phyloP scores from a whole-genome alignment of 2,888 invertebrate species.

The Drosophila hawaiiensis region DNA sequence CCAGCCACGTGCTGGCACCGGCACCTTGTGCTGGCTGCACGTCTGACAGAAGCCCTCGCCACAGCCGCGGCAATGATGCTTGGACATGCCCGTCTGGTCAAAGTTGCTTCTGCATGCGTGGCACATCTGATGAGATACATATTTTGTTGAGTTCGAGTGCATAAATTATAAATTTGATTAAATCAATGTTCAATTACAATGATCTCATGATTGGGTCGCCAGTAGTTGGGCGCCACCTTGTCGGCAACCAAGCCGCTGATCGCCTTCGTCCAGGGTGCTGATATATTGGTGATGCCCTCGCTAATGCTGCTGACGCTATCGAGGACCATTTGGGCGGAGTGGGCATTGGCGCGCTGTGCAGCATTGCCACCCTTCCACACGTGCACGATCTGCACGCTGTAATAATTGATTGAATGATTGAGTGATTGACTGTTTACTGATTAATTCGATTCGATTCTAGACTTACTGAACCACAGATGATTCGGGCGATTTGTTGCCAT shows the following conservation, averaged over 20 bases:
- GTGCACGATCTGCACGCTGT: constrained; percentile 88
- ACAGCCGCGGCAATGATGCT: constrained; percentile 92
- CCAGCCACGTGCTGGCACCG: constrained; percentile 91
- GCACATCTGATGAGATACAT: constrained; percentile 86
- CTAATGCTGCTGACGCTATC: constrained; percentile 89
- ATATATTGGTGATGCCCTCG: constrained; percentile 88
- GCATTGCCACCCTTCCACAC: constrained; percentile 88
- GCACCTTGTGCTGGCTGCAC: constrained; percentile 89
- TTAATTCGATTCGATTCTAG: neutral
- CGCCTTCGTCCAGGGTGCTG: constrained; percentile 90
- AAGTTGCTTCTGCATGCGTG: constrained; percentile 88
- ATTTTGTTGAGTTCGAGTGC: neutral
- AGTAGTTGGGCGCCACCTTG: constrained; percentile 90
- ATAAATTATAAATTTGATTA: neutral
- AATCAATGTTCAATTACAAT: constrained; percentile 85
- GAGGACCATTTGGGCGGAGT: constrained; percentile 88
- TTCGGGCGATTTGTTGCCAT: constrained; percentile 91
- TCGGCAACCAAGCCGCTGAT: constrained; percentile 90
- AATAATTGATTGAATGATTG: neutral
- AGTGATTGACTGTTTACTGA: neutral
- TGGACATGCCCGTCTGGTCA: constrained; percentile 86
- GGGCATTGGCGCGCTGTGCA: constrained; percentile 86
- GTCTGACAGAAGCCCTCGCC: constrained; percentile 92
- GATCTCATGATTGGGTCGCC: constrained; percentile 92
- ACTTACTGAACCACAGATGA: constrained; percentile 87